Evolutionary conservation across 2,113 vertebrate species (phyloP), one percentile per base, ranked within the genome.

Genomic region (Haplotaxodon microlepis): DNA sequence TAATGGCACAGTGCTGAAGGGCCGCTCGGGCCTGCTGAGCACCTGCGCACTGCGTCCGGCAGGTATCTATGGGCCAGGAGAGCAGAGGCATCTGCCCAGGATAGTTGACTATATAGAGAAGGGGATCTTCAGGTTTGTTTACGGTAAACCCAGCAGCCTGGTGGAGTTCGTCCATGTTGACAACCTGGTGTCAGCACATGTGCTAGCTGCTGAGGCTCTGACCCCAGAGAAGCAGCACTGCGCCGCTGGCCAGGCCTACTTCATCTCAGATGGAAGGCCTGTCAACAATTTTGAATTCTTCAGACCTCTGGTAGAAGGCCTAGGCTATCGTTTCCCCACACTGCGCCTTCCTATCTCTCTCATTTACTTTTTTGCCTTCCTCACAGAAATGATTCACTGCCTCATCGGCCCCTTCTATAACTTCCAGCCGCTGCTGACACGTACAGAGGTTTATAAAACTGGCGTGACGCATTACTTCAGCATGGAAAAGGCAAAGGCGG

Each of bases 201-300:
- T 97, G 40, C 96, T 98, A 31, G 98, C 98, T 2, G 97, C 96
- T 0, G 92, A 96, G 69, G 97, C 97, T 8, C 96, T 99, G 78
- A 95, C 94, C 27, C 91, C 94, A 5, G 86, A 91, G 79, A 96
- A 86, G 78, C 92, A 93, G 78, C 94, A 97, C 73, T 6, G 95
- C 13, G 97, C 98, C 2, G 96, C 97, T 1, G 98, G 99, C 11
- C 97, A 99, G 94, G 96, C 98, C 81, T 99, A 99, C 94, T 99
- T 99, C 61, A 97, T 99, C 90, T 99, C 99, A 0, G 98, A 99
- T 1, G 97, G 98, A 42, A 96, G 87, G 24, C 98, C 98, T 0
- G 94, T 99, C 45, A 99, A 99, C 93, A 99, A 98, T 90, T 99
- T 99, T 71, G 98, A 99, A 76, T 99, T 99, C 94, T 98, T 99